Percentiles rank a stretch among this genome's conserved stretches.
Evolutionary conservation across 2,797 vertebrate species (phyloP).

Genomic region (Rhinichthys osculus): DNA sequence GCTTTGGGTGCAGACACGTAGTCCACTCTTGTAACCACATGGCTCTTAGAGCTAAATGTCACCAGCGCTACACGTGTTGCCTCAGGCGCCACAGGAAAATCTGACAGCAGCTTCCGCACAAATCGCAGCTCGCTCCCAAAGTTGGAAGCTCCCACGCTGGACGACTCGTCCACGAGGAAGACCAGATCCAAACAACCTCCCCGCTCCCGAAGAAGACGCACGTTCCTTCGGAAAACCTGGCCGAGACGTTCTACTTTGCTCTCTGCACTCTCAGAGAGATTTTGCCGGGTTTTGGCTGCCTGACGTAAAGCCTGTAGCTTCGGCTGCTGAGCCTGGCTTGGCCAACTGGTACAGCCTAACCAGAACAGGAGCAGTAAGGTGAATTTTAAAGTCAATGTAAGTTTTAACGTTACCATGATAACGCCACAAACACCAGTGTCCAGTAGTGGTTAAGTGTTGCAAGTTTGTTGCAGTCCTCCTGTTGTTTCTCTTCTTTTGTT

Average conservation of each 20-base stretch:
- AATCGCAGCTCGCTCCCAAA: slow-evolving; percentile 94
- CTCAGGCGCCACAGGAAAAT: slow-evolving; percentile 92
- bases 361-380: slow-evolving; percentile 38
- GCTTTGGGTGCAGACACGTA: slow-evolving; percentile 89
- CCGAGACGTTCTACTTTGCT: slow-evolving; percentile 91
- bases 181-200: slow-evolving; percentile 89
- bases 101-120: slow-evolving; percentile 94
- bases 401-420: slow-evolving; percentile 48
- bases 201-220: slow-evolving; percentile 88
- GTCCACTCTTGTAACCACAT: slow-evolving; percentile 93
- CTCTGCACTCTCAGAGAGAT: slow-evolving; percentile 81
- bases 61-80: slow-evolving; percentile 94
- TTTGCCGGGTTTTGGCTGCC: slow-evolving; percentile 52
- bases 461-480: slow-evolving; percentile 31
- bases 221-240: slow-evolving; percentile 87
- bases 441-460: slow-evolving; percentile 21
- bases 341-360: slow-evolving; percentile 60
- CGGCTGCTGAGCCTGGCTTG: slow-evolving; percentile 64
- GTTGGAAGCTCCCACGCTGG: slow-evolving; percentile 91
- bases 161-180: slow-evolving; percentile 98
- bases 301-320: slow-evolving; percentile 57
- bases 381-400: slow-evolving; percentile 38
- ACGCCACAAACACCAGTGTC: slow-evolving; percentile 43
- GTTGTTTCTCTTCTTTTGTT: slow-evolving; percentile 23
- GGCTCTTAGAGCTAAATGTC: slow-evolving; percentile 94